Evolutionary conservation across 2,113 vertebrate species (phyloP), one percentile per base, ranked within the genome.

Genomic region (Miniopterus natalensis): DNA sequence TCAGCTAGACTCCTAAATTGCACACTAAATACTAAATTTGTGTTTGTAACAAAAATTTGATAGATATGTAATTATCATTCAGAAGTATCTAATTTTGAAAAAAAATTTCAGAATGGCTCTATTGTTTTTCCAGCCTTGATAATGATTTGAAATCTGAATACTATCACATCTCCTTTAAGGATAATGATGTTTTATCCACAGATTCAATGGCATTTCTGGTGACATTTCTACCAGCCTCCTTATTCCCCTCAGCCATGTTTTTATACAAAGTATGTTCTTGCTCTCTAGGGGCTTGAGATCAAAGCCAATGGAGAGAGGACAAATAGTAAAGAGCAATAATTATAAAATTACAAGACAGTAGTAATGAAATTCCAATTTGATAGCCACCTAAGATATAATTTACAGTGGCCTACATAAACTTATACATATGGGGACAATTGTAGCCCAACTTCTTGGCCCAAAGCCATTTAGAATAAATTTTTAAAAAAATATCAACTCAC

Each of bases 321-420:
- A 40, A 77, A 84, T 10, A 84, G 29, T 57, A 94, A 84, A 88
- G 18, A 14, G 23, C 8, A 63, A 87, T 88, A 66, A n/a, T 63
- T 83, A 90, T 51, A 71, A 57, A 87, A 95, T 89, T 77, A 83
- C 6, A 86, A 45, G 36, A 80, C 9, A 88, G 15, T 25, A 90
- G 47, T 21, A 57, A 88, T 66, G 40, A 91, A 88, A 91, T 94
- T 94, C 51, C n/a, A 94, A 84, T 74, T 84, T 84, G 55, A 66
- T 84, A 95, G 51, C 42, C 23, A 59, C 42, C 40, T 61, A 85
- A 86, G 65, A 66, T 68, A 66, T 47, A 88, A 31, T 71, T 25
- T 78, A 92, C 3, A 47, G 10, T 81, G 25, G 40, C 36, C 55
- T 63, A 92, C 13, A 81, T 68, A 92, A 95, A 63, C 15, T 53